Conservation (phyloP, 2,888 invertebrate species). For the Limnephilus lunatus region DNA sequence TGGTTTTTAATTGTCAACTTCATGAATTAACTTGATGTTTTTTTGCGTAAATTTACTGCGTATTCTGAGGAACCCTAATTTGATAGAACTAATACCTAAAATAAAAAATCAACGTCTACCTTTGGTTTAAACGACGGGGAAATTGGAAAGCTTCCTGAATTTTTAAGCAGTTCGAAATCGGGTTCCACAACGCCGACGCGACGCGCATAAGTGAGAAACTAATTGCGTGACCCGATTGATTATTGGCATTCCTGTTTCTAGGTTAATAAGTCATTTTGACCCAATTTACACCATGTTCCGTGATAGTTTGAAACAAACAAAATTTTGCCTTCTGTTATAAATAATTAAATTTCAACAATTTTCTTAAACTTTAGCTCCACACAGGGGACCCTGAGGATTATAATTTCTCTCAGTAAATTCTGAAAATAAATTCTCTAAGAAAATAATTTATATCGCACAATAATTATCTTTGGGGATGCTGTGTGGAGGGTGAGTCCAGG, state of each 20-base stretch:
- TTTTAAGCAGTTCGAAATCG: neutral
- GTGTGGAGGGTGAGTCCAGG: too few relatives aligned
- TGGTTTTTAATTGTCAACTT: neutral
- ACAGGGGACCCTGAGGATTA: too few relatives aligned
- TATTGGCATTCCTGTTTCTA: neutral
- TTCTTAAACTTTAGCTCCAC: too few relatives aligned
- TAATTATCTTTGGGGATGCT: too few relatives aligned
- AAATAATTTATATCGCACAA: too few relatives aligned
- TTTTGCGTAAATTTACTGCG: neutral
- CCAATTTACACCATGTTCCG: neutral
- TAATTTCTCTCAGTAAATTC: too few relatives aligned
- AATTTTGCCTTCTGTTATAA: neutral
- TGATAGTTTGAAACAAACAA: neutral
- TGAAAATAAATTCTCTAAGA: too few relatives aligned
- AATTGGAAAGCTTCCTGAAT: neutral
- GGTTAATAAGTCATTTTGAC: conserved; percentile 7
- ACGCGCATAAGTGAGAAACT: conserved; percentile 11
- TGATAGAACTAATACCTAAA: neutral
- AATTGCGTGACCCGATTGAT: conserved; percentile 21
- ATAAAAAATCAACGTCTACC: neutral
- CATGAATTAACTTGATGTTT: neutral
- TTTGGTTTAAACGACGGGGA: neutral
- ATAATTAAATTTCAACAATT: neutral
- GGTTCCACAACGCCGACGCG: neutral
- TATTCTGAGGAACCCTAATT: neutral